These are phyloP conservation scores for Xiphorhynchus erythropygius DNA, from an alignment of 2,797 vertebrate species.

Conservation along the genomic window DNA sequence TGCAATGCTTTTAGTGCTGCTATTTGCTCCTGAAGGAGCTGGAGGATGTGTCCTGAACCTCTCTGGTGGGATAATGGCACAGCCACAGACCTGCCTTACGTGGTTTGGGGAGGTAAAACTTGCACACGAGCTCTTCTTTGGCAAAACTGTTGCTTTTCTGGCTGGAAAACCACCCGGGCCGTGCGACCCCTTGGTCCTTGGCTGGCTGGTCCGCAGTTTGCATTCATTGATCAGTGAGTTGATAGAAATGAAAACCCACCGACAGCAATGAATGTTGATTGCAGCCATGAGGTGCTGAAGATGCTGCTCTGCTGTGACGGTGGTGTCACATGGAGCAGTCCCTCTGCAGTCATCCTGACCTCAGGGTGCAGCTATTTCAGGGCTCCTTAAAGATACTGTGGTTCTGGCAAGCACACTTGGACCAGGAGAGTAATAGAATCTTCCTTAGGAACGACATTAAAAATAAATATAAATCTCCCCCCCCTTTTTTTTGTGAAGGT, in stretches of 20 bases:
- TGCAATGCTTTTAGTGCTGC: neutral
- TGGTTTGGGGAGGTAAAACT: neutral
- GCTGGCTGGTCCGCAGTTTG: conserved; percentile 93
- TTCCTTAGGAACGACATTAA: neutral
- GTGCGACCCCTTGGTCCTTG: neutral
- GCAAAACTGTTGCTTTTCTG: fast-evolving
- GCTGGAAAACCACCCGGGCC: neutral
- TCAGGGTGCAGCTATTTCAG: fast-evolving
- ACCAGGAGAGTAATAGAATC: neutral
- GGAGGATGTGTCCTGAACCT: fast-evolving
- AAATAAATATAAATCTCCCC: neutral
- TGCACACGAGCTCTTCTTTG: fast-evolving
- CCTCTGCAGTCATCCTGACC: fast-evolving
- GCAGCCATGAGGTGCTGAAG: conserved; percentile 86
- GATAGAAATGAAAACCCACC: conserved; percentile 91
- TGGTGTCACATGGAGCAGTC: fast-evolving
- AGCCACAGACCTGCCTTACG: fast-evolving
- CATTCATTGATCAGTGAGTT: conserved; percentile 99
- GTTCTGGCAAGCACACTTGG: neutral
- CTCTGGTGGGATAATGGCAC: neutral
- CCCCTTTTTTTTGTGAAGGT: neutral
- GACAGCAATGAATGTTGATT: conserved; percentile 99
- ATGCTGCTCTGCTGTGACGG: fast-evolving
- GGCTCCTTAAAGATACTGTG: neutral
- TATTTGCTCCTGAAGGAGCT: neutral